Evolutionary conservation across 2,888 invertebrate species (phyloP), one percentile per base, ranked within the genome.

Genomic region (Rambutsinella grinnellia): DNA sequence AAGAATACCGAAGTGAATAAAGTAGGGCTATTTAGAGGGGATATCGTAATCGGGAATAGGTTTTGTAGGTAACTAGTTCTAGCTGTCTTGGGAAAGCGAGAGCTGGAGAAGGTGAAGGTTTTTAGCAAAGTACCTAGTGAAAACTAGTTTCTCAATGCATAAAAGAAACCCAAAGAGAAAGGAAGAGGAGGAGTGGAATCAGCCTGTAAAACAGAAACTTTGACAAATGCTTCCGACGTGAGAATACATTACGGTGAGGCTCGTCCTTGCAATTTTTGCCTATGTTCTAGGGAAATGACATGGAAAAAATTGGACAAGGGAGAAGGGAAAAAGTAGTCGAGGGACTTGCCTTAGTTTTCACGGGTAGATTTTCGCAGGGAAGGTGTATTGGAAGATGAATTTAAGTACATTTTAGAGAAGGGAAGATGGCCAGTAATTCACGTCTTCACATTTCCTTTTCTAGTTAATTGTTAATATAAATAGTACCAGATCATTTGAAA

Each of bases 211-310:
- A 61, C n/a, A 60, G 61, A 69, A 70, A 70, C 62, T 70, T 70
- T 70, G 70, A 70, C 70, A 70, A 70, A 70, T 70, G 61, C 56
- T 70, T 70, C 62, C 62, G 70, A 70, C 70, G 70, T 70, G 70
- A 70, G 70, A 70, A 70, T 62, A 70, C 62, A 56, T 62, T 58
- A 28, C 27, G 19, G 26, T 47, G 51, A 46, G 47, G 49, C 19
- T 53, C 62, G 62, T 62, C 70, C 70, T 70, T 70, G 70, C 62
- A 70, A 47, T 62, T 62, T 70, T n/a, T 44, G 5, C 51, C 21
- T 62, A 46, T 23, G 57, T 28, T 36, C 13, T 13, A 8, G 36
- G 36, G 13, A 13, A 13, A 8, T 1, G n/a, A 23, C 17, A 54
- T 17, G 54, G 17, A 57, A 49, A 67, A 58, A 19, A 58, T 36